These are phyloP conservation scores for Leucania comma DNA, from an alignment of 2,888 invertebrate genomes.

Conservation along the genomic window DNA sequence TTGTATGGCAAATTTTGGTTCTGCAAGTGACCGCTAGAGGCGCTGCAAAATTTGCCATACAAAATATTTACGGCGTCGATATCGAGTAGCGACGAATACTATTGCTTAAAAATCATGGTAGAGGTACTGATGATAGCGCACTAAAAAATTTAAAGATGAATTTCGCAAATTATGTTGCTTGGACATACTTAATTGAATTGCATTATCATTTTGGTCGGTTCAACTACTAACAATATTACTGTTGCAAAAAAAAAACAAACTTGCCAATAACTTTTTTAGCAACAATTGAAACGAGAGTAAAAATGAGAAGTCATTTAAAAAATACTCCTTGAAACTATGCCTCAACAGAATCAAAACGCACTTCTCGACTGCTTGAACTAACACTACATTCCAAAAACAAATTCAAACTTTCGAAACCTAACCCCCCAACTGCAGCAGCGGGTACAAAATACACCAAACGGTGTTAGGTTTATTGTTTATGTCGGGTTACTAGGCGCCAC, in stretches of 20 bases:
- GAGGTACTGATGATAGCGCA: too few species aligned
- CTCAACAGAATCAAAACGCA: conserved; percentile 9
- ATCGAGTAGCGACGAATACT: too few species aligned
- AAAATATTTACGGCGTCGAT: too few species aligned
- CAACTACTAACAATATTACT: background rate
- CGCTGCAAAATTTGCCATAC: too few species aligned
- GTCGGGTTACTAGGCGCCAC: conserved; percentile 46
- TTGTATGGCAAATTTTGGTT: too few species aligned
- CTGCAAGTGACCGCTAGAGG: too few species aligned
- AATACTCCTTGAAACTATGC: background rate
- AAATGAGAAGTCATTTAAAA: background rate
- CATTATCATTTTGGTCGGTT: background rate
- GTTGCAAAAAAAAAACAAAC: background rate
- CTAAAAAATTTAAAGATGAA: too few species aligned
- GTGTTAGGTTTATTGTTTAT: conserved; percentile 60
- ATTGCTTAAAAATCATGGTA: too few species aligned
- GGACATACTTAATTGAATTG: too few species aligned
- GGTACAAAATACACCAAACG: conserved; percentile 55
- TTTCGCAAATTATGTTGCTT: too few species aligned
- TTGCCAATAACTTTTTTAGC: background rate
- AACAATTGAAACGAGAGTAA: too few species aligned
- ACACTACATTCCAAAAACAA: conserved; percentile 14
- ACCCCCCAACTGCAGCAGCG: conserved; percentile 43
- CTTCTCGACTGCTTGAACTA: conserved; percentile 1
- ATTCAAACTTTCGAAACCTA: conserved; percentile 33